Evolutionary conservation across 2,113 vertebrate genomes (phyloP).

Genomic region (Limnothrissa miodon): DNA sequence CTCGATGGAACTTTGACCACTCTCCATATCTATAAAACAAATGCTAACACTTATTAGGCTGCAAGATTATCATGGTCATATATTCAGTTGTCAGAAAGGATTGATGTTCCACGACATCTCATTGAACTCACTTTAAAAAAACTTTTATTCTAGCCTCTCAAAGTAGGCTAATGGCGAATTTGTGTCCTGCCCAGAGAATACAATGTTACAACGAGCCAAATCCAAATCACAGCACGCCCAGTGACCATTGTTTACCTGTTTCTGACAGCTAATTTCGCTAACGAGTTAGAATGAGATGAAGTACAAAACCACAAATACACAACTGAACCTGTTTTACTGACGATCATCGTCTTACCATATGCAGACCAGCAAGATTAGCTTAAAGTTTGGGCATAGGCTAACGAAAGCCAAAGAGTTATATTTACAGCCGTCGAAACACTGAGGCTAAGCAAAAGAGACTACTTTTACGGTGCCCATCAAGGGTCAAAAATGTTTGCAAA

Average conservation of each 20-base stretch:
- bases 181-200: too few species aligned
- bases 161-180: too few species aligned
- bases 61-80: background rate
- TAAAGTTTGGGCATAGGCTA: background rate
- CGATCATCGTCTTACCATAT: background rate
- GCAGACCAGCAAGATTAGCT: background rate
- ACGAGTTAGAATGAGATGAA: background rate
- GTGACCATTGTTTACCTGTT: background rate
- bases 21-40: constrained; percentile 19
- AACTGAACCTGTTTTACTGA: background rate
- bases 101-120: too few species aligned
- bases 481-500: background rate
- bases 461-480: background rate
- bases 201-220: too few species aligned
- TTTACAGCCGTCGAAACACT: background rate
- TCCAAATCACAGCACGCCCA: background rate
- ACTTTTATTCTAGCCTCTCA: too few species aligned
- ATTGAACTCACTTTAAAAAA: too few species aligned
- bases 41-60: background rate
- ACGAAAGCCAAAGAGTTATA: background rate
- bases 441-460: too few species aligned
- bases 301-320: background rate
- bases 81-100: background rate
- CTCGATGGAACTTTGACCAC: constrained; percentile 20
- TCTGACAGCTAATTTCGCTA: background rate